Percentiles rank a stretch among this genome's conserved stretches.
phyloP scores from a whole-genome alignment of 1,140 invertebrate species.

The Rhopalosiphum padi region DNA sequence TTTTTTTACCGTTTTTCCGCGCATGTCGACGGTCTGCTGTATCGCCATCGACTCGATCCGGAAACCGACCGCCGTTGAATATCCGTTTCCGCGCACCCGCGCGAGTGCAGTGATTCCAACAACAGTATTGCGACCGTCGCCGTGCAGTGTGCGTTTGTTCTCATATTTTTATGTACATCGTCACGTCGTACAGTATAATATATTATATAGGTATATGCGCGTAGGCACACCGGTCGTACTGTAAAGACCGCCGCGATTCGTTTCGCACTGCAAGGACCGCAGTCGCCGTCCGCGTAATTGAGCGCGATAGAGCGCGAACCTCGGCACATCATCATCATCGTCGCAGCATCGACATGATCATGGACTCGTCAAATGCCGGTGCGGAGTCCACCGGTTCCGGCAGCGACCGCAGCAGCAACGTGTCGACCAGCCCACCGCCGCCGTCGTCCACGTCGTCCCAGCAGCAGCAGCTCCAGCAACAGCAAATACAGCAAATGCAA shows the following conservation, averaged over 20 bases:
- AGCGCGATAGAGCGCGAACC: not conserved
- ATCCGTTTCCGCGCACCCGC: not conserved
- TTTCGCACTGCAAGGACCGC: not conserved
- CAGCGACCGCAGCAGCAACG: constrained; percentile 65
- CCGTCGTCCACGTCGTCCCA: constrained; percentile 65
- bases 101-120: not conserved
- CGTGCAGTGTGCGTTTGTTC: not conserved
- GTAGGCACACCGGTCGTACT: no score
- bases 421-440: constrained; percentile 65
- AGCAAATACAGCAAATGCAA: constrained; percentile 63
- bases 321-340: not conserved
- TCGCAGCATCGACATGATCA: constrained; percentile 59
- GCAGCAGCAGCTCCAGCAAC: constrained; percentile 63
- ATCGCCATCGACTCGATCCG: not conserved
- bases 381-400: constrained; percentile 61
- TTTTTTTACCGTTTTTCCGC: not conserved
- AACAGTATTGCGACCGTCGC: not conserved
- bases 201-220: not conserved
- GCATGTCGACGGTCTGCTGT: not conserved
- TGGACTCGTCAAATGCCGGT: constrained; percentile 63
- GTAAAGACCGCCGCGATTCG: not conserved
- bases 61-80: not conserved
- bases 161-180: not conserved
- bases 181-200: not conserved
- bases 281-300: no score